A percentile compares a stretch with the other conserved stretches of the same genome.
Conservation (phyloP, 1,140 invertebrate genomes). For the Drosophila ananassae region DNA sequence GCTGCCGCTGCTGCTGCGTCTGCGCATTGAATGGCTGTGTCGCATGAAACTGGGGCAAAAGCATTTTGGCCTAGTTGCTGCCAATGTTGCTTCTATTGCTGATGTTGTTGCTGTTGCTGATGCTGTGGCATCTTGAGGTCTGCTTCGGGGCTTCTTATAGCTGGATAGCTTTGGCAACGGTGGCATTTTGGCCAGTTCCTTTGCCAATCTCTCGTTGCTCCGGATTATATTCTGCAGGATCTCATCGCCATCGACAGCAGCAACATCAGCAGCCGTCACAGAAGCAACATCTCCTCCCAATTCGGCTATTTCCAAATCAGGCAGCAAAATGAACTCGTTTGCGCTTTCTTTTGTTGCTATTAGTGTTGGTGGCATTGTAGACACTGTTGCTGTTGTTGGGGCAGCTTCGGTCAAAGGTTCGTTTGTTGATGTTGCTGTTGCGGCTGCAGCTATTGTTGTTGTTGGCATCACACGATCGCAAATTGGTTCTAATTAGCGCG, state of each 20-base stretch:
- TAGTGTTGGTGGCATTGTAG: conserved; percentile 36
- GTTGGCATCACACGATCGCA: conserved; percentile 53
- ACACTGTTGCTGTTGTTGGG: conserved; percentile 26
- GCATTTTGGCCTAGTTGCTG: conserved; percentile 51
- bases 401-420: conserved; percentile 33
- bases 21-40: conserved; percentile 47
- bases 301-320: conserved; percentile 50
- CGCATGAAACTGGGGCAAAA: conserved; percentile 76
- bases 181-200: conserved; percentile 78
- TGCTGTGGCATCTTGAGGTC: conserved; percentile 1
- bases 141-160: conserved; percentile 48
- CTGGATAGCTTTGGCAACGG: conserved; percentile 63
- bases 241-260: conserved; percentile 55
- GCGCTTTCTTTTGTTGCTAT: conserved; percentile 67
- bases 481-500: conserved; percentile 56
- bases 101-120: conserved; percentile 15
- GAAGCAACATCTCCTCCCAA: conserved; percentile 13
- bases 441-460: conserved; percentile 22
- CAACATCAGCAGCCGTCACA: conserved; percentile 17
- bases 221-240: conserved; percentile 72
- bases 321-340: conserved; percentile 79
- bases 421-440: conserved; percentile 29
- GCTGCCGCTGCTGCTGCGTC: conserved; percentile 40
- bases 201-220: conserved; percentile 71
- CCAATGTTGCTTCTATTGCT: conserved; percentile 28